Evolutionary conservation across 2,888 invertebrate genomes (phyloP), one percentile per base, ranked within the genome.

Genomic region (Plebejus anna): DNA sequence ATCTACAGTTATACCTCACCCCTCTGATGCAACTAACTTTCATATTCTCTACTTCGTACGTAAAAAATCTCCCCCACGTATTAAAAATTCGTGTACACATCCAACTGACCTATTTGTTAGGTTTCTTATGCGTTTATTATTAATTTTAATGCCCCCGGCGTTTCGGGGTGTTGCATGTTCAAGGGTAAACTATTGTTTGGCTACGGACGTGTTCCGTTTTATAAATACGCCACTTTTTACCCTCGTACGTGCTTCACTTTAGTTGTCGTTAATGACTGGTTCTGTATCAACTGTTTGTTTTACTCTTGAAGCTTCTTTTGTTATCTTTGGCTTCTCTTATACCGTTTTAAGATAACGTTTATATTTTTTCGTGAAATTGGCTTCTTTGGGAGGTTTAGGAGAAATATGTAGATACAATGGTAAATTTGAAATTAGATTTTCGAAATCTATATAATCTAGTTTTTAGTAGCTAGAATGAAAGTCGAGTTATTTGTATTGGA

Each of bases 41-140:
- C 47, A 55, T 9, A 59, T 7, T 22, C 1, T 7, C 59, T 22
- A 22, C 59, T 22, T 22, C 22, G n/a, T 59, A 9, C 22, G 7
- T 59, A 22, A 22, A 28, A 61, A 7, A 61, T 66, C 32, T 66
- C 32, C 6, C 32, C 16, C 66, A 32, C 32, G 32, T 66, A 61
- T 66, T 36, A 16, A 28, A 28, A 61, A 32, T 66, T 36, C 32
- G 32, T 36, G 66, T 66, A 36, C 36, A 32, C 73, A 73, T 73
- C 55, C 73, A 73, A 73, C 73, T 73, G 73, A 73, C 73, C 73
- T 73, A 73, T 73, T 73, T 55, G 51, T 32, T 22, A 28, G 32
- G 51, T 73, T 55, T 55, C 73, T 73, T 73, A 32, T 73, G 73
- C 73, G 51, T 72, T 73, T 32, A 73, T 73, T 73, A 73, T 73